Evolutionary conservation across 92 coral and sea anemone species (phyloP).

Genomic region (Epizoanthus rinbou): DNA sequence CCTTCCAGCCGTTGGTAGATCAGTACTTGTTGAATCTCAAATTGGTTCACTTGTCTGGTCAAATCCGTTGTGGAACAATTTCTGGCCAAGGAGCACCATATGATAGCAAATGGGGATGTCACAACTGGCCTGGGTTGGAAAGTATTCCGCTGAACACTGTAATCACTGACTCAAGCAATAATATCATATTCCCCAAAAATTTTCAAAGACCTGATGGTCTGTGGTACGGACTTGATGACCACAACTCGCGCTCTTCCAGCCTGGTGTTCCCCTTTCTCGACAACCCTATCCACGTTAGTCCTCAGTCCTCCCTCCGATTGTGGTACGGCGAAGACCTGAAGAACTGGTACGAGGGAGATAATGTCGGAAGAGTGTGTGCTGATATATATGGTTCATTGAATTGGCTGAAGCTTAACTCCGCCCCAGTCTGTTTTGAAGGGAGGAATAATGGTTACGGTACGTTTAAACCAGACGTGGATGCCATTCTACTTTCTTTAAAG

Average conservation of each 20-base stretch:
- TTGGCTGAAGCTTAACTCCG: slow-evolving; percentile 19
- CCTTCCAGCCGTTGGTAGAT: slow-evolving; percentile 9
- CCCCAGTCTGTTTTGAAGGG: slow-evolving; percentile 15
- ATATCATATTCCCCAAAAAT: not conserved
- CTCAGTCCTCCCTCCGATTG: slow-evolving; percentile 15
- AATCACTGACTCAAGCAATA: slow-evolving; percentile 6
- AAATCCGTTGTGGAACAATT: slow-evolving; percentile 19
- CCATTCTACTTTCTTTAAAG: slow-evolving; percentile 17
- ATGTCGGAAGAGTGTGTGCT: slow-evolving; percentile 69
- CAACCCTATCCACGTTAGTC: slow-evolving; percentile 13
- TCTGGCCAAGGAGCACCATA: slow-evolving; percentile 6
- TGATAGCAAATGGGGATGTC: slow-evolving; percentile 20
- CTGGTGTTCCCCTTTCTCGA: not conserved
- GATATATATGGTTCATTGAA: slow-evolving; percentile 52
- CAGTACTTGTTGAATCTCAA: slow-evolving; percentile 15
- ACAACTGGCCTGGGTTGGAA: slow-evolving; percentile 24
- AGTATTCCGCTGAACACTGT: slow-evolving; percentile 15
- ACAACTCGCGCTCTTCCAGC: not conserved
- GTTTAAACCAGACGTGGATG: slow-evolving; percentile 1
- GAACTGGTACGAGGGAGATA: slow-evolving; percentile 48
- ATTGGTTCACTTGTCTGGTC: slow-evolving; percentile 16
- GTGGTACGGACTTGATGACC: slow-evolving; percentile 4
- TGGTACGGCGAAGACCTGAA: slow-evolving; percentile 78
- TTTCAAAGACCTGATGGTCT: slow-evolving; percentile 9
- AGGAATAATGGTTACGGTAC: not conserved